A percentile compares a stretch with the other conserved stretches of the same genome.
These are phyloP conservation scores for Ciconia maguari DNA, from an alignment of 2,113 vertebrate genomes.

Conservation along the genomic window DNA sequence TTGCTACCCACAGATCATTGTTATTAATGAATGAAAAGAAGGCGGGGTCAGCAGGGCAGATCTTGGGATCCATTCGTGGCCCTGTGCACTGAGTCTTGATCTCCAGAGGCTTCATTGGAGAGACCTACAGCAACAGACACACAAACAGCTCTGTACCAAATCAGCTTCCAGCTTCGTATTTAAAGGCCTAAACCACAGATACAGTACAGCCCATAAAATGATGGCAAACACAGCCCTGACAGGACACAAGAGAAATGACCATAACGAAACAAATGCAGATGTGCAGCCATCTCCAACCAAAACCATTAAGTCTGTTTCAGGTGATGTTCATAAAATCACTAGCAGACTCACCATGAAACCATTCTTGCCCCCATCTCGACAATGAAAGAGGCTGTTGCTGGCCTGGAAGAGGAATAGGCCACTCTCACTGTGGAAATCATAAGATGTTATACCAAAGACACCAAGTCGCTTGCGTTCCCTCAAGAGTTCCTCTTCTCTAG, in stretches of 20 bases:
- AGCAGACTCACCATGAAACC: constrained; percentile 89
- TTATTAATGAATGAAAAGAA: constrained; percentile 96
- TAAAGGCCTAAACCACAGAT: background rate
- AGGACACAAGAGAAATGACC: background rate
- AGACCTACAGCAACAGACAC: constrained; percentile 71
- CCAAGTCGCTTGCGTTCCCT: constrained; percentile 93
- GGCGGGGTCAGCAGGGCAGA: constrained; percentile 88
- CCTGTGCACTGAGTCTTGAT: constrained; percentile 94
- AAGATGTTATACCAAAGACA: constrained; percentile 95
- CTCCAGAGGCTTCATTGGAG: constrained; percentile 92
- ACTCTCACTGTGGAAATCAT: constrained; percentile 91
- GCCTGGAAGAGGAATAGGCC: constrained; percentile 98
- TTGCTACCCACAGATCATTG: constrained; percentile 93
- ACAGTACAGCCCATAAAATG: background rate
- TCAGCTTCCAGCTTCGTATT: background rate
- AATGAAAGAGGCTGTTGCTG: constrained; percentile 97
- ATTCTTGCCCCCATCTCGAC: constrained; percentile 90
- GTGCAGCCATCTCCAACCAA: background rate
- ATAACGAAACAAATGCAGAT: background rate
- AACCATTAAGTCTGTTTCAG: background rate
- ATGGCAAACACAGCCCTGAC: background rate
- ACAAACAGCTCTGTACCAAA: background rate
- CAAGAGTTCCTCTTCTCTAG: constrained; percentile 92
- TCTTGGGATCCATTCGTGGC: constrained; percentile 96
- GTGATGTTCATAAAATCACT: background rate